phyloP scores from a whole-genome alignment of 2,797 vertebrate genomes.

The Clarias platycephalus region DNA sequence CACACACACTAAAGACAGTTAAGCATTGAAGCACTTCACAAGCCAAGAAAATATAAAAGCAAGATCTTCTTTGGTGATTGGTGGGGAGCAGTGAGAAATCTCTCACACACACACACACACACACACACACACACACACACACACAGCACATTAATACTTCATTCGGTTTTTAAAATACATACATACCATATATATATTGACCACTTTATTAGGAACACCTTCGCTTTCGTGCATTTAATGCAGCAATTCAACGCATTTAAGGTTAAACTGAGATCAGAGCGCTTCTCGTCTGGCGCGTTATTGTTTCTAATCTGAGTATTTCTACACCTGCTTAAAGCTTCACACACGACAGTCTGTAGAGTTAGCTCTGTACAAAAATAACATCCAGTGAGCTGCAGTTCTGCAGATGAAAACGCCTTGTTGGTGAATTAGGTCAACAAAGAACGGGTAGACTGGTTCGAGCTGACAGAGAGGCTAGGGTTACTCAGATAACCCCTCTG shows the following conservation, averaged over 20 bases:
- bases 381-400: neutral
- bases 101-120: no score
- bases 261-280: neutral
- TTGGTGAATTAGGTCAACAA: no score
- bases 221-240: neutral
- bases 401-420: neutral
- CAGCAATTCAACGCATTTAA: neutral
- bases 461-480: no score
- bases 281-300: neutral
- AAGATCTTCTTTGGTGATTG: neutral
- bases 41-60: neutral
- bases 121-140: no score
- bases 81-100: neutral
- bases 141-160: no score
- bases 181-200: neutral
- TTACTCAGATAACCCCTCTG: no score
- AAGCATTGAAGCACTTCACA: neutral
- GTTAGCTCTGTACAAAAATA: neutral
- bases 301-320: neutral
- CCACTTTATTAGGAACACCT: neutral
- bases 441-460: neutral
- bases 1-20: neutral
- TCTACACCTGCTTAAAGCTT: neutral
- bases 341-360: neutral
- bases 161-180: no score